Evolutionary conservation across 2,113 vertebrate species (phyloP), one percentile per base, ranked within the genome.

Genomic region (Proterorhinus semilunaris): DNA sequence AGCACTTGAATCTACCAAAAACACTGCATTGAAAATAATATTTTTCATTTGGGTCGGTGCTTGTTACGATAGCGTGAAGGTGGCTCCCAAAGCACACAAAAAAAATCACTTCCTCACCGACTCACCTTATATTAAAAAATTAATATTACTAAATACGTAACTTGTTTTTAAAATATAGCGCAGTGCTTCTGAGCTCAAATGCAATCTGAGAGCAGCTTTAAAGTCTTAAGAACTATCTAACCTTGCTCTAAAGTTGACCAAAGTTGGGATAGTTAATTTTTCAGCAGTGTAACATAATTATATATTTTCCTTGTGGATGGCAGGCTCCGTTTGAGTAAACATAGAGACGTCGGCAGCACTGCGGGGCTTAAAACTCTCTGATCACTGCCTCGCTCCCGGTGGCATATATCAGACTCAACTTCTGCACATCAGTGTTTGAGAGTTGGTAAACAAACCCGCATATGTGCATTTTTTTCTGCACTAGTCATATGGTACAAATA

Each of bases 261-360:
- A 59, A 78, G 69, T 58, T 62, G 69, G 48, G 62, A 46, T 36
- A 50, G 61, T 83, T 78, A 65, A 87, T 87, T 83, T 84, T 83
- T 84, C 70, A 87, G 51, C 69, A 82, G 70, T 15, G 17, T 73
- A 78, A 81, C 84, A 79, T 81, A 81, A 82, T 76, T 86, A 72
- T 79, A 79, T 80, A 67, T 77, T 79, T 80, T 16, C 49, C 67
- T 82, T 67, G 87, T 89, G 77, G 75, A 86, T 83, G 63, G 67
- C 65, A 50, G 65, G 62, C 59, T 65, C 77, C 48, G 76, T 85
- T 71, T 78, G 67, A 77, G 71, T 83, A 79, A 87, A 83, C 79
- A 76, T 10, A 51, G 65, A 55, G 69, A 76, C 74, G 62, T 65
- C 51, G 62, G 69, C 27, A 59, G 54, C 62, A 62, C 63, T 63